Conservation (phyloP, 2,113 vertebrate species). For the Oenanthe oenanthe region DNA sequence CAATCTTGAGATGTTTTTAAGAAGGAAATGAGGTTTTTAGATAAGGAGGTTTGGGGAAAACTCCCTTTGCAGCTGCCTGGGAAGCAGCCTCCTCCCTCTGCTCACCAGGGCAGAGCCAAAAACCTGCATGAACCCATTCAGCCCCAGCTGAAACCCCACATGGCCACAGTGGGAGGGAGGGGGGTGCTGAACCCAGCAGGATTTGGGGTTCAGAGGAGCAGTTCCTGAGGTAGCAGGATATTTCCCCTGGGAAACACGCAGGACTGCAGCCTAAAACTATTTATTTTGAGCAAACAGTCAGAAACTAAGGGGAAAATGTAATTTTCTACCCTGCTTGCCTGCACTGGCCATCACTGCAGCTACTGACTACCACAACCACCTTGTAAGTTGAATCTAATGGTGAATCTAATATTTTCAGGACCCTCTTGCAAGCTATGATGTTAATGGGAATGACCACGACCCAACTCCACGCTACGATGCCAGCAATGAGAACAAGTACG, state of each 20-base stretch:
- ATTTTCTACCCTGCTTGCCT: background rate
- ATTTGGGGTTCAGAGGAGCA: background rate
- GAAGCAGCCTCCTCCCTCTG: background rate
- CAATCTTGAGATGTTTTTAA: background rate
- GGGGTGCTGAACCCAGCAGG: background rate
- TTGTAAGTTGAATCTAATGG: background rate
- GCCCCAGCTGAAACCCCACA: background rate
- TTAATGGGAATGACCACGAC: slow-evolving; percentile 90
- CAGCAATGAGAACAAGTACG: slow-evolving; percentile 91
- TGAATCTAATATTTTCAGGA: slow-evolving; percentile 75
- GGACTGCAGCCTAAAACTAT: background rate
- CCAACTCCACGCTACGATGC: slow-evolving; percentile 88
- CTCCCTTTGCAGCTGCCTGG: slow-evolving; percentile 46
- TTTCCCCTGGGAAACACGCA: background rate
- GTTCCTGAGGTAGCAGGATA: background rate
- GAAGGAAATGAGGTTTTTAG: slow-evolving; percentile 38
- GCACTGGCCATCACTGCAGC: background rate
- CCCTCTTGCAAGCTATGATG: slow-evolving; percentile 89
- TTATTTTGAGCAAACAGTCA: background rate
- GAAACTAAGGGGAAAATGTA: background rate
- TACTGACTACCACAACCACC: background rate
- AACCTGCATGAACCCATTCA: background rate
- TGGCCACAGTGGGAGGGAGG: accelerated
- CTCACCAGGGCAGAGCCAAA: background rate
- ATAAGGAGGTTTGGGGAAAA: background rate